Percentiles rank a stretch among this genome's conserved stretches.
These are phyloP conservation scores for Laticauda laticaudata DNA, from an alignment of 2,113 vertebrate genomes.

Conservation along the genomic window DNA sequence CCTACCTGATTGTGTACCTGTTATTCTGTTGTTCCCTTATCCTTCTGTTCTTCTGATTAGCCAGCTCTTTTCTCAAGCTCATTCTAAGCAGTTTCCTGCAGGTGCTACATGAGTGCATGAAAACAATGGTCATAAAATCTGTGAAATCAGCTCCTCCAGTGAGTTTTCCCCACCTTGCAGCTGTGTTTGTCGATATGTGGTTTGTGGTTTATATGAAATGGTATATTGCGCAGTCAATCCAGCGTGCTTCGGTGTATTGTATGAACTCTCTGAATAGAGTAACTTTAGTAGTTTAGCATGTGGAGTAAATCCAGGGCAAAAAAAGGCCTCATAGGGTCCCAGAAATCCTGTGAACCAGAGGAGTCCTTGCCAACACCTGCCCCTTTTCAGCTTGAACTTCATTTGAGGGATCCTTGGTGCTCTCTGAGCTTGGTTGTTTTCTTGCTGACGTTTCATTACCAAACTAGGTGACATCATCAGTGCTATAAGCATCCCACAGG, in stretches of 20 bases:
- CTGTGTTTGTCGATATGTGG: neutral
- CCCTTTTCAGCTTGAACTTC: neutral
- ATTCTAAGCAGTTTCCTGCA: neutral
- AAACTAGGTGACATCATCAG: neutral
- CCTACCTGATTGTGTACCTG: neutral
- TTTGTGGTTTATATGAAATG: neutral
- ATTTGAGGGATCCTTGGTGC: neutral
- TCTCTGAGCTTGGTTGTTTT: neutral
- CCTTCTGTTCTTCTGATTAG: neutral
- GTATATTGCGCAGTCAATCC: neutral
- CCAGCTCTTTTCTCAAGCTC: neutral
- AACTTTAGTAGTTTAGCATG: neutral
- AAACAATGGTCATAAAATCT: neutral
- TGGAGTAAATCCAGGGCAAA: neutral
- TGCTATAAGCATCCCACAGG: too few relatives aligned
- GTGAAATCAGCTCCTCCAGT: neutral
- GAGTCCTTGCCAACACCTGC: neutral
- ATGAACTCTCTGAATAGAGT: neutral
- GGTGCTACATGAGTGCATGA: neutral
- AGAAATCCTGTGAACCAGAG: neutral
- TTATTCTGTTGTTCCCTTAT: neutral
- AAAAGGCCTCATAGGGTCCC: neutral
- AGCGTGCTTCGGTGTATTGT: neutral
- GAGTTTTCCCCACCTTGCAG: neutral
- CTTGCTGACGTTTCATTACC: neutral